phyloP scores from a whole-genome alignment of 2,113 vertebrate species.

The Capricornis sumatraensis region DNA sequence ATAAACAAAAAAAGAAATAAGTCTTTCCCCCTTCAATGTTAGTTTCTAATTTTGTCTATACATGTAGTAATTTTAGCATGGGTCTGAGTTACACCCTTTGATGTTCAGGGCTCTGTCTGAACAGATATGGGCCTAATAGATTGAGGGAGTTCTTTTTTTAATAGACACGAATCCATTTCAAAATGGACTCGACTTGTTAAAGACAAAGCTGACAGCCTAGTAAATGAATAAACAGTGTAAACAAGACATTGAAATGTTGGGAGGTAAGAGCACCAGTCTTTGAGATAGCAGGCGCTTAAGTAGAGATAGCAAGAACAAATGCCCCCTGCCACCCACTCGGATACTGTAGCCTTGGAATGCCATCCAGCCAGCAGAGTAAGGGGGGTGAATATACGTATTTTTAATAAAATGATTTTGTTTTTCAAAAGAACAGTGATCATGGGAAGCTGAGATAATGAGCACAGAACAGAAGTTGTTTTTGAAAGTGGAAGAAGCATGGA shows the following conservation, averaged over 20 bases:
- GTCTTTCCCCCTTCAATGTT: background rate
- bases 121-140: background rate
- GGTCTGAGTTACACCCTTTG: background rate
- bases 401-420: background rate
- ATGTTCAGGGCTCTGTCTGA: background rate
- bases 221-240: background rate
- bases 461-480: background rate
- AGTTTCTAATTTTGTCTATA: background rate
- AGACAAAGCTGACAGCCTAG: background rate
- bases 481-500: background rate
- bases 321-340: accelerated
- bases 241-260: background rate
- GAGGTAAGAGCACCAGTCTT: no score
- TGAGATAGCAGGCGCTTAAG: background rate
- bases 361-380: background rate
- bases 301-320: background rate
- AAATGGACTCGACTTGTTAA: background rate
- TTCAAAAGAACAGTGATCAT: background rate
- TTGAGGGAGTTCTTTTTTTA: background rate
- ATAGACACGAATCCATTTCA: background rate
- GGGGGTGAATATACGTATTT: background rate
- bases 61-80: background rate
- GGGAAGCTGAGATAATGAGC: background rate
- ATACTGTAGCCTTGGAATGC: no score
- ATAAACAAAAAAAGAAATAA: background rate